A percentile compares a stretch with the other conserved stretches of the same genome.
phyloP scores from a whole-genome alignment of 2,113 vertebrate species.

The Cololabis saira region DNA sequence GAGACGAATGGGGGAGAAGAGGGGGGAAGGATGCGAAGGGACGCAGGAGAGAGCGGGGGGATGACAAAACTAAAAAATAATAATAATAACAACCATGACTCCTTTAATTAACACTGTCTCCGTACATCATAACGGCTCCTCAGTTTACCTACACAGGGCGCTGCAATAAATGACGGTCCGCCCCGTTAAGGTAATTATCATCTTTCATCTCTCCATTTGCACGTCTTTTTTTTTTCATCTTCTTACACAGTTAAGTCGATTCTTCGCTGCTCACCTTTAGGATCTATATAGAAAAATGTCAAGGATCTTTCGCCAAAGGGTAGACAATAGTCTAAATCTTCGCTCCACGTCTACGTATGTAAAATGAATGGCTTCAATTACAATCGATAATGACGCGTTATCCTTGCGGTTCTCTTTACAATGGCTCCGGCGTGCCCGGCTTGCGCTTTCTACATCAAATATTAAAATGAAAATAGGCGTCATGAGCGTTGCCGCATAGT shows the following conservation, averaged over 20 bases:
- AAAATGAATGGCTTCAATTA: background rate
- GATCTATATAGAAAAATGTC: conserved; percentile 21
- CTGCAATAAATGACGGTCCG: conserved; percentile 76
- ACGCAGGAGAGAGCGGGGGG: conserved; percentile 66
- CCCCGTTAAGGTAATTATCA: conserved; percentile 78
- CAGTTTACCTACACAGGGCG: conserved; percentile 47
- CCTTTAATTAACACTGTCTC: conserved; percentile 47
- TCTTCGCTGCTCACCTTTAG: conserved; percentile 42
- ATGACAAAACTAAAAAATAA: conserved; percentile 62
- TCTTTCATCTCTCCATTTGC: conserved; percentile 68
- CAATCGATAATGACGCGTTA: background rate
- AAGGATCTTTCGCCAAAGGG: background rate
- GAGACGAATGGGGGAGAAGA: conserved; percentile 39
- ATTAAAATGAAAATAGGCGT: conserved; percentile 67
- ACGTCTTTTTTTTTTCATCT: conserved; percentile 60
- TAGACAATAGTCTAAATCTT: background rate
- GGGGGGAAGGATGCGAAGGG: conserved; percentile 65
- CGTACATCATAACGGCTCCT: conserved; percentile 43
- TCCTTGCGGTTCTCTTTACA: background rate
- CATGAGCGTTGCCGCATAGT: conserved; percentile 59
- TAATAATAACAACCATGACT: conserved; percentile 50
- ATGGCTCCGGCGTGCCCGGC: conserved; percentile 47
- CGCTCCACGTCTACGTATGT: background rate
- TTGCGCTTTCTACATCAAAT: conserved; percentile 58
- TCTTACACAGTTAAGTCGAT: conserved; percentile 40